phyloP scores from a whole-genome alignment of 2,797 vertebrate genomes.

The Amazona finschi region DNA sequence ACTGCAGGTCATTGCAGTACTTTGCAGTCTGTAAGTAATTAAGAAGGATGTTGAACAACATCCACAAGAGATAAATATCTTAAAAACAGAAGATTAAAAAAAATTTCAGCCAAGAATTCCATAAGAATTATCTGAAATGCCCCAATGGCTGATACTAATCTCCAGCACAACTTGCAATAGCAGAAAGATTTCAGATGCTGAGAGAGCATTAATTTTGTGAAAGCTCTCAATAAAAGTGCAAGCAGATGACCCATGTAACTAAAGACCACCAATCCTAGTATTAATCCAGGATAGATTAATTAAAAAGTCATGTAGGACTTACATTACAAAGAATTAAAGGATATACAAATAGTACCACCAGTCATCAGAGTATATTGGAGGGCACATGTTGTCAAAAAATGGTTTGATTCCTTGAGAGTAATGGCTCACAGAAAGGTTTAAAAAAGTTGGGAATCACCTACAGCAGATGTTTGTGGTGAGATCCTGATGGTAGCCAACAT shows the following conservation, averaged over 20 bases:
- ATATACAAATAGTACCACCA: neutral
- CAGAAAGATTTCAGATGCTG: neutral
- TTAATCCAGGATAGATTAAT: slow-evolving; percentile 9
- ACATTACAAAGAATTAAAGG: neutral
- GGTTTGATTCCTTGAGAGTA: neutral
- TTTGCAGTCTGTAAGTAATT: slow-evolving; percentile 4
- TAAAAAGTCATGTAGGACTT: neutral
- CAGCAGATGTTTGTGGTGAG: neutral
- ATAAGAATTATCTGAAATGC: neutral
- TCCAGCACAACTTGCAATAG: neutral
- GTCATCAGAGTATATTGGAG: neutral
- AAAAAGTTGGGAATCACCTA: neutral
- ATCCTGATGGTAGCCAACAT: neutral
- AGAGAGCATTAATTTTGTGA: slow-evolving; percentile 33
- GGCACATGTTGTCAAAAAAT: neutral
- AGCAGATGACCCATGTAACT: neutral
- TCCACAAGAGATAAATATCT: neutral
- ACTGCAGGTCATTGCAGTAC: neutral
- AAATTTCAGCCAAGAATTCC: neutral
- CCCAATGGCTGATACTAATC: neutral
- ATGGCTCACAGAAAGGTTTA: neutral
- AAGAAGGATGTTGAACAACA: slow-evolving; percentile 11
- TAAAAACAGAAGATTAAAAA: neutral
- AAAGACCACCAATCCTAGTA: neutral
- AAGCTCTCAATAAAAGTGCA: neutral